Conservation (phyloP, 2,888 invertebrate species). For the Cerceris rybyensis region DNA sequence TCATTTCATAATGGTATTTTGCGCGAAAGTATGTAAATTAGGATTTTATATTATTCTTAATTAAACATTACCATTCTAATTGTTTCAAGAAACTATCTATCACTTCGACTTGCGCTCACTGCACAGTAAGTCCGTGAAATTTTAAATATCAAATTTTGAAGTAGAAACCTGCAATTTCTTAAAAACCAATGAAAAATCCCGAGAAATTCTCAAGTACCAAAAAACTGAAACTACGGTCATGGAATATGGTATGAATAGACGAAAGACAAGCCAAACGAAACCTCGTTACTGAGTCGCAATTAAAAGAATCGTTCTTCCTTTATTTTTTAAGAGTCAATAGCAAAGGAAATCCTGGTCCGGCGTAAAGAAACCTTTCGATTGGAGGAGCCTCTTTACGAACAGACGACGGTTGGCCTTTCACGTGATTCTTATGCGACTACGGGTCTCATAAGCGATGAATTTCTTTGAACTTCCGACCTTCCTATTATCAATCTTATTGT, state of each 20-base stretch:
- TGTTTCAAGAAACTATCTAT: too few relatives aligned
- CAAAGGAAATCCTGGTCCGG: conserved; percentile 36
- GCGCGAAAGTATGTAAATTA: too few relatives aligned
- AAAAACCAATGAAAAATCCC: too few relatives aligned
- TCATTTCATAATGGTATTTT: too few relatives aligned
- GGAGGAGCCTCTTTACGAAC: conserved; percentile 39
- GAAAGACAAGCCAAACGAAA: conserved; percentile 21
- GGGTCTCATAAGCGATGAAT: conserved; percentile 37
- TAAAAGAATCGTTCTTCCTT: conserved; percentile 49
- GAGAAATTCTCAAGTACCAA: too few relatives aligned
- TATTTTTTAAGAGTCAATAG: conserved; percentile 46
- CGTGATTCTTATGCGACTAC: conserved; percentile 30
- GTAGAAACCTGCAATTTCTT: too few relatives aligned
- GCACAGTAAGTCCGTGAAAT: too few relatives aligned
- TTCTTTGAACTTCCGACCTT: conserved; percentile 28
- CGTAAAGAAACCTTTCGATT: conserved; percentile 48
- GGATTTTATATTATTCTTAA: too few relatives aligned
- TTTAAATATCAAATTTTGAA: too few relatives aligned
- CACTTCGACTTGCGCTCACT: too few relatives aligned
- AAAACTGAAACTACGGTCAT: conserved; percentile 5
- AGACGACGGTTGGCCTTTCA: conserved; percentile 35
- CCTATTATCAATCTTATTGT: conserved; percentile 8
- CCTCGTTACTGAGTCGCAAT: conserved; percentile 49
- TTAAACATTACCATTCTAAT: too few relatives aligned
- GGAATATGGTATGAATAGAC: conserved; percentile 44